Conservation (phyloP, 1,140 invertebrate genomes). For the Ceratina australensis region DNA sequence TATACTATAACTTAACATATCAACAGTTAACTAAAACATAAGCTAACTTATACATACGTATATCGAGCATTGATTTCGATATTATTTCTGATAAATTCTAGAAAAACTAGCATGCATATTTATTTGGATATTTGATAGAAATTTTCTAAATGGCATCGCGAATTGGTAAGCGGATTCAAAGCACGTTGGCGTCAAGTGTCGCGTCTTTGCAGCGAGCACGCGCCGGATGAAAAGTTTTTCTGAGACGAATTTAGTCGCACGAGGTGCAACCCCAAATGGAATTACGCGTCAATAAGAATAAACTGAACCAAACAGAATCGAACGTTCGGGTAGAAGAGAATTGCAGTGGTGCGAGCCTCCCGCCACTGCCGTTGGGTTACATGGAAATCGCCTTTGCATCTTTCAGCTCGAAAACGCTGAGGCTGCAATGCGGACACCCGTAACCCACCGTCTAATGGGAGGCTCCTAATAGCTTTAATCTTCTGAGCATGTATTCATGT, state of each 20-base stretch:
- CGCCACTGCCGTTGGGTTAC: background rate
- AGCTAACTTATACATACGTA: too few species aligned
- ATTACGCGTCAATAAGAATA: conserved; percentile 12
- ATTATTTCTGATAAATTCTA: too few species aligned
- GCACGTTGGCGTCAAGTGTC: background rate
- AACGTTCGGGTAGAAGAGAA: conserved; percentile 1
- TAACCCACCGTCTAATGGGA: too few species aligned
- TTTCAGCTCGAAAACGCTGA: background rate
- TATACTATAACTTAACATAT: too few species aligned
- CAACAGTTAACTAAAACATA: too few species aligned
- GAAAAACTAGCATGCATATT: too few species aligned
- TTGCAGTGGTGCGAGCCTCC: background rate
- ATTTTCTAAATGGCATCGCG: background rate
- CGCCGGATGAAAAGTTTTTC: background rate
- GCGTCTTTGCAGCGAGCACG: background rate
- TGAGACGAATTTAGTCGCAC: background rate
- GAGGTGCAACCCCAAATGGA: background rate
- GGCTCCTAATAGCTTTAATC: background rate
- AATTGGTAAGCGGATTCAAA: background rate
- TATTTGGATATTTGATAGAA: background rate
- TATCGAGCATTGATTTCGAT: too few species aligned
- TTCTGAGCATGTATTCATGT: too few species aligned
- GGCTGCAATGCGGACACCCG: background rate
- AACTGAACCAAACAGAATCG: background rate
- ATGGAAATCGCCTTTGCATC: conserved; percentile 19